Evolutionary conservation across 1,140 invertebrate species (phyloP).

Genomic region (Drosophila suzukii): DNA sequence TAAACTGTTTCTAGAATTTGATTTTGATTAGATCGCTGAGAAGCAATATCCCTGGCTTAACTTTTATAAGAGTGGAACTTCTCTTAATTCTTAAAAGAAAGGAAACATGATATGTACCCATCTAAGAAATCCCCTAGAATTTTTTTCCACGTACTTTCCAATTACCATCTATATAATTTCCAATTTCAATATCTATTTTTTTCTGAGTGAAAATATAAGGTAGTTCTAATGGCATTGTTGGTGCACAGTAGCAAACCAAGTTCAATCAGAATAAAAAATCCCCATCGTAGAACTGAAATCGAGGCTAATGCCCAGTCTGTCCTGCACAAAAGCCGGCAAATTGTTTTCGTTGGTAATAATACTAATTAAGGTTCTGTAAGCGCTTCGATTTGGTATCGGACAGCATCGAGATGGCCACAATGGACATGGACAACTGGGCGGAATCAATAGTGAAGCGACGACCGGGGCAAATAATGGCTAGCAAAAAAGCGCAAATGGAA

Average conservation of each 20-base stretch:
- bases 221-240: slow-evolving; percentile 17
- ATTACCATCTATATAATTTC: slow-evolving; percentile 1
- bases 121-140: no score
- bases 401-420: slow-evolving; percentile 17
- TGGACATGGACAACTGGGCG: slow-evolving; percentile 16
- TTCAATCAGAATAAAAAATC: slow-evolving; percentile 2
- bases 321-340: slow-evolving; percentile 60
- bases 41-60: not conserved
- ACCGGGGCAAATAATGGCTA: slow-evolving; percentile 46
- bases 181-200: slow-evolving; percentile 15
- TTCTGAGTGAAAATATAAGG: slow-evolving; percentile 8
- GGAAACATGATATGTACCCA: no score
- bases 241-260: slow-evolving; percentile 12
- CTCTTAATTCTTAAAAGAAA: no score
- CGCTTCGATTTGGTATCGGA: slow-evolving; percentile 41
- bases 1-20: no score
- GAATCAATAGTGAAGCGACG: slow-evolving; percentile 55
- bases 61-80: no score
- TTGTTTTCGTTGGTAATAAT: slow-evolving; percentile 79
- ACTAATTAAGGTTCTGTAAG: slow-evolving; percentile 72
- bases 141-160: not conserved
- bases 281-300: slow-evolving; percentile 38
- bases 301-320: slow-evolving; percentile 62
- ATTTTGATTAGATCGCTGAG: no score
- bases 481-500: slow-evolving; percentile 45